These are phyloP conservation scores for Oscheius sp. DNA, from an alignment of 2,888 invertebrate genomes.

Conservation along the genomic window DNA sequence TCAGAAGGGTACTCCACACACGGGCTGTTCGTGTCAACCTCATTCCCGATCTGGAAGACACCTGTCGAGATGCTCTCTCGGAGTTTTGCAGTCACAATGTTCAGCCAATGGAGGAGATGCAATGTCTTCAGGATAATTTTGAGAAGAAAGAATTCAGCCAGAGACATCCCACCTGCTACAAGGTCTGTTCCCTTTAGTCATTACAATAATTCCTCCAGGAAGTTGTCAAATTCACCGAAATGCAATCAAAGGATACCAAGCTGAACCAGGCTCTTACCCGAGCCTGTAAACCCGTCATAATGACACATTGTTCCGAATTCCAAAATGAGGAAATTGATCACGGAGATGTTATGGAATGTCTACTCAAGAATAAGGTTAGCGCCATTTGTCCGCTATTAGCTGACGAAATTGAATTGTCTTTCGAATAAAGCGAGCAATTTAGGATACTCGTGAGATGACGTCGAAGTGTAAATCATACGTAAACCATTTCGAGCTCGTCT, in stretches of 20 bases:
- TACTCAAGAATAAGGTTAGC: constrained; percentile 87
- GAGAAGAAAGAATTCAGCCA: constrained; percentile 64
- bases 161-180: constrained; percentile 79
- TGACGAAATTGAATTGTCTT: neutral
- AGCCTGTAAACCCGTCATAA: constrained; percentile 85
- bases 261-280: constrained; percentile 88
- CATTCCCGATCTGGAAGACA: constrained; percentile 91
- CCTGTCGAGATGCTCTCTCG: constrained; percentile 88
- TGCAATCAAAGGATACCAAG: constrained; percentile 87
- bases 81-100: constrained; percentile 84
- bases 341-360: constrained; percentile 92
- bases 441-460: constrained; percentile 53
- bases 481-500: constrained; percentile 95
- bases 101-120: constrained; percentile 80
- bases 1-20: constrained; percentile 90
- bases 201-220: constrained; percentile 73
- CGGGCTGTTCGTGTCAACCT: constrained; percentile 91
- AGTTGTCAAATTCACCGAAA: constrained; percentile 86
- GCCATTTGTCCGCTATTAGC: neutral
- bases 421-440: neutral
- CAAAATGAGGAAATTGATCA: constrained; percentile 78
- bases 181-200: constrained; percentile 56
- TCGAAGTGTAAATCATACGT: constrained; percentile 81
- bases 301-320: constrained; percentile 79
- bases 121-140: constrained; percentile 85